phyloP scores from a whole-genome alignment of 2,888 invertebrate species.

The Heliothis peltigera region DNA sequence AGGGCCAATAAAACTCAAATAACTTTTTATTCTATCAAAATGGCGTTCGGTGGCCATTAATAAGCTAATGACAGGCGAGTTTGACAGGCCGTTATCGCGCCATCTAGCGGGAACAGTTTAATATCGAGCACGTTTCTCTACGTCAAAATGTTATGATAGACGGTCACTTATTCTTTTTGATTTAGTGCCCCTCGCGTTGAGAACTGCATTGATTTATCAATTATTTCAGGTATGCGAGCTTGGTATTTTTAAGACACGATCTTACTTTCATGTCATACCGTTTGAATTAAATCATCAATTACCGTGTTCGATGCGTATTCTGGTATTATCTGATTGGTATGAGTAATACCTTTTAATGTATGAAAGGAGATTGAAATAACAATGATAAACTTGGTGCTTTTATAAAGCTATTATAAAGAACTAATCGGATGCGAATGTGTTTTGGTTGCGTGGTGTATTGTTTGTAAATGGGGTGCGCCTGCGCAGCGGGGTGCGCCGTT shows the following conservation, averaged over 20 bases:
- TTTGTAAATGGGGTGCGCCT: conserved; percentile 82
- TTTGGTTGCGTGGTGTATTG: conserved; percentile 76
- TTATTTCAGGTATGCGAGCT: conserved; percentile 85
- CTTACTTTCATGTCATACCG: conserved; percentile 87
- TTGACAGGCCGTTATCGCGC: conserved; percentile 88
- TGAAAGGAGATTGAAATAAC: conserved; percentile 58
- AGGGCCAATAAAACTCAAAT: conserved; percentile 77
- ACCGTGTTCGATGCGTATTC: conserved; percentile 79
- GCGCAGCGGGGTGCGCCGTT: conserved; percentile 76
- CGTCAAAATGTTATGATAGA: conserved; percentile 88
- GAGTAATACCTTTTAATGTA: conserved; percentile 73
- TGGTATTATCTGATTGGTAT: conserved; percentile 84
- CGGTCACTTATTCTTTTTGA: conserved; percentile 81
- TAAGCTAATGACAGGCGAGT: conserved; percentile 87
- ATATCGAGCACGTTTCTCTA: conserved; percentile 84
- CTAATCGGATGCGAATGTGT: conserved; percentile 70
- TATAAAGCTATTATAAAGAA: conserved; percentile 64
- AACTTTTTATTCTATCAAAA: conserved; percentile 81
- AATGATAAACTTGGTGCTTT: conserved; percentile 48
- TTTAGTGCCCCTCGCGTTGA: conserved; percentile 85
- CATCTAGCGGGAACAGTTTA: conserved; percentile 87
- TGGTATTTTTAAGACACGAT: conserved; percentile 87
- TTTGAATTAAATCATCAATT: conserved; percentile 88
- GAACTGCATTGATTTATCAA: conserved; percentile 89
- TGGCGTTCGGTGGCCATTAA: conserved; percentile 81